These are phyloP conservation scores for Diglossa brunneiventris DNA, from an alignment of 2,113 vertebrate genomes.

Conservation along the genomic window DNA sequence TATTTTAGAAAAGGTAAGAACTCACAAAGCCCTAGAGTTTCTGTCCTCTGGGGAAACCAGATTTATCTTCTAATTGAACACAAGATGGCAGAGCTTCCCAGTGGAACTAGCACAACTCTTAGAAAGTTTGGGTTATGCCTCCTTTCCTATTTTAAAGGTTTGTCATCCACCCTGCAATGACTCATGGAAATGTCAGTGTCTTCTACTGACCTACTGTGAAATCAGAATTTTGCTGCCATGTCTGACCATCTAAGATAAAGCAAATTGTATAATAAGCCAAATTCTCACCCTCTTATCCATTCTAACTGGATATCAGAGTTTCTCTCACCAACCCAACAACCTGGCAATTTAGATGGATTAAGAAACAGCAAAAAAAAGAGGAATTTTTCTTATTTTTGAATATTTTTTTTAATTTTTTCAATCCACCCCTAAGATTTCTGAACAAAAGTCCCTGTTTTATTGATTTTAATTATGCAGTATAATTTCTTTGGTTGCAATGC, in stretches of 20 bases:
- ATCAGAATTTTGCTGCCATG: not conserved
- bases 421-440: not conserved
- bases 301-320: not conserved
- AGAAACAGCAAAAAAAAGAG: not conserved
- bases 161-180: not conserved
- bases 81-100: constrained; percentile 32
- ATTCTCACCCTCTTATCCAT: not conserved
- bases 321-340: not conserved
- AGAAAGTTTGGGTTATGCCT: not conserved
- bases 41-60: not conserved
- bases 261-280: not conserved
- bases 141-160: not conserved
- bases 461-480: not conserved
- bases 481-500: not conserved
- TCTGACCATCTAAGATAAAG: not conserved
- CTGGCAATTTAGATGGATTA: not conserved
- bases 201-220: not conserved
- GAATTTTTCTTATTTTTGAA: not conserved
- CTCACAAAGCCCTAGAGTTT: not conserved
- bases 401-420: not conserved
- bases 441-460: not conserved
- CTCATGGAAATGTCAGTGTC: not conserved
- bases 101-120: not conserved
- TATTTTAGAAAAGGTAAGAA: not conserved
- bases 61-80: not conserved